Evolutionary conservation across 2,888 invertebrate species (phyloP).

Genomic region (Hemithea aestivaria): DNA sequence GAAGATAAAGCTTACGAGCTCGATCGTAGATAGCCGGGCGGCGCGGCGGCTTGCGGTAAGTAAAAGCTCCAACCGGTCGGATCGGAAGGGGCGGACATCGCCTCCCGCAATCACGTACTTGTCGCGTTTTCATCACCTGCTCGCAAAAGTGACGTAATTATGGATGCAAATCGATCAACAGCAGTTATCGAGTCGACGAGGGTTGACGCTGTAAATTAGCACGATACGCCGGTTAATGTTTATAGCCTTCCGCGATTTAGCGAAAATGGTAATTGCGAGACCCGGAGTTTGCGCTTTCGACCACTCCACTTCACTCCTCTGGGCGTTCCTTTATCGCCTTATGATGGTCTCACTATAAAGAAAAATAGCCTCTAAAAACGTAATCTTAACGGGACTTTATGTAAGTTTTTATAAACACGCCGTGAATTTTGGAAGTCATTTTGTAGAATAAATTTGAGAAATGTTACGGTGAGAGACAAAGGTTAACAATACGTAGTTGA

Average conservation of each 20-base stretch:
- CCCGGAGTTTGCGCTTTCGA: slow-evolving; percentile 31
- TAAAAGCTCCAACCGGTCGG: slow-evolving; percentile 64
- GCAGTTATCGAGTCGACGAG: slow-evolving; percentile 69
- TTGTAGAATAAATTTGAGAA: slow-evolving; percentile 13
- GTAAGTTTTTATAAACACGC: slow-evolving; percentile 2
- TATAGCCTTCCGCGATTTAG: slow-evolving; percentile 68
- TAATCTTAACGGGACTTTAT: slow-evolving; percentile 9
- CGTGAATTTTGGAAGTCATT: not conserved
- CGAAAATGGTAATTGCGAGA: slow-evolving; percentile 60
- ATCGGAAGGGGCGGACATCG: slow-evolving; percentile 63
- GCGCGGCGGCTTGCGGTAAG: slow-evolving; percentile 31
- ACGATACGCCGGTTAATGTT: slow-evolving; percentile 69
- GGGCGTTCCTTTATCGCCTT: slow-evolving; percentile 25
- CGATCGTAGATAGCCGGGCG: slow-evolving; percentile 29
- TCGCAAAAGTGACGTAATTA: slow-evolving; percentile 76
- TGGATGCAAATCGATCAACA: slow-evolving; percentile 76
- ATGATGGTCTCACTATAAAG: slow-evolving; percentile 21
- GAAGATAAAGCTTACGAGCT: slow-evolving; percentile 23
- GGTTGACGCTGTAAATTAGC: slow-evolving; percentile 73
- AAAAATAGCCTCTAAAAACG: slow-evolving; percentile 19
- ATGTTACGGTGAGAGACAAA: slow-evolving; percentile 47
- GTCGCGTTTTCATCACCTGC: slow-evolving; percentile 77
- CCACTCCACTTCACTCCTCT: slow-evolving; percentile 21
- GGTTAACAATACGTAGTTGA: slow-evolving; percentile 46
- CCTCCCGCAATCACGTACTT: slow-evolving; percentile 70